phyloP scores from a whole-genome alignment of 2,113 vertebrate species.

The Alaudala cheleensis region DNA sequence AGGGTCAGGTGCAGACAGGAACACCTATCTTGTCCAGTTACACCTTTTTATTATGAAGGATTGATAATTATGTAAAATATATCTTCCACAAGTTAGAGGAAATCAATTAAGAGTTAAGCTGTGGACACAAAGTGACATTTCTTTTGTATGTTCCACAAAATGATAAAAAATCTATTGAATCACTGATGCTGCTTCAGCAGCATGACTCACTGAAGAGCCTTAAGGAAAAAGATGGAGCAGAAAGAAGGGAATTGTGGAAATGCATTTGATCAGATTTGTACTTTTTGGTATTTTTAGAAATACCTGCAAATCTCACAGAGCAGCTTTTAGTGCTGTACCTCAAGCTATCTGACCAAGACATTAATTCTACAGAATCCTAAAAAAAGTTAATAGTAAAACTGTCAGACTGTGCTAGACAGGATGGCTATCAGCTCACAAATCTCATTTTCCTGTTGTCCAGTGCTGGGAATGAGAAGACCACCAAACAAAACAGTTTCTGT shows the following conservation, averaged over 20 bases:
- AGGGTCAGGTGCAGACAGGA: neutral
- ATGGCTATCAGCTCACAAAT: neutral
- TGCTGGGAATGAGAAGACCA: neutral
- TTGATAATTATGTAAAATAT: neutral
- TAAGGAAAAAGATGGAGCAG: neutral
- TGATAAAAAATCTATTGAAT: neutral
- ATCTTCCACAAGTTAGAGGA: neutral
- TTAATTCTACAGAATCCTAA: neutral
- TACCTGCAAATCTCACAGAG: neutral
- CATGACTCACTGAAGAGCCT: neutral
- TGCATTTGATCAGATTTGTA: neutral
- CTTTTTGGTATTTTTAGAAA: neutral
- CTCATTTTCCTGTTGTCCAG: neutral
- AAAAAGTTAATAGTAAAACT: neutral
- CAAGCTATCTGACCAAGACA: neutral
- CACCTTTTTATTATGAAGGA: neutral
- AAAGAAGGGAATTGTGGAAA: neutral
- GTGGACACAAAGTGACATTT: neutral
- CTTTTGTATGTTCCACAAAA: neutral
- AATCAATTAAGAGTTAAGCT: neutral
- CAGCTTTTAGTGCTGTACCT: neutral
- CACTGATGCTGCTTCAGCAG: neutral
- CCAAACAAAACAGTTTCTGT: neutral
- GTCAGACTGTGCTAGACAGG: neutral
- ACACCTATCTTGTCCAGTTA: neutral